A percentile compares a stretch with the other conserved stretches of the same genome.
phyloP scores from a whole-genome alignment of 2,113 vertebrate species.

The Serinus canaria region DNA sequence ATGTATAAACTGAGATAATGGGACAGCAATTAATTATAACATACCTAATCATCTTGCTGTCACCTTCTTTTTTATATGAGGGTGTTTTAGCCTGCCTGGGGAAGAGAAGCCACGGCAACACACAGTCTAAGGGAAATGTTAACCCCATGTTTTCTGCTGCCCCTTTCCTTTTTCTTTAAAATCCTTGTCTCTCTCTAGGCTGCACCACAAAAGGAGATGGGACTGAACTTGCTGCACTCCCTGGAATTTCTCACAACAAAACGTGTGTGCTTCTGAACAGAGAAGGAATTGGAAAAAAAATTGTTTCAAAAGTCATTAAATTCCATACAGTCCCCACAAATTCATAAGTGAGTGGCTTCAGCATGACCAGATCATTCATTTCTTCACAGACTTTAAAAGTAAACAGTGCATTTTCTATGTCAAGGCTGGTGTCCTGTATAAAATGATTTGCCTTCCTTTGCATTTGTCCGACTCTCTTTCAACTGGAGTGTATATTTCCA shows the following conservation, averaged over 20 bases:
- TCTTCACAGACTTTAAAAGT: background rate
- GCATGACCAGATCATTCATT: background rate
- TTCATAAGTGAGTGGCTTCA: background rate
- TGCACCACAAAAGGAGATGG: background rate
- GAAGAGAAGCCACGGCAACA: rapidly evolving
- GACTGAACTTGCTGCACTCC: background rate
- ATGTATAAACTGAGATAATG: background rate
- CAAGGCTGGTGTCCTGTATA: background rate
- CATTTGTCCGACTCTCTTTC: background rate
- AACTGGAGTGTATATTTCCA: background rate
- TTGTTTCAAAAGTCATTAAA: background rate
- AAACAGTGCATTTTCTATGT: background rate
- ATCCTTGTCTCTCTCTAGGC: background rate
- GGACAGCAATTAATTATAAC: background rate
- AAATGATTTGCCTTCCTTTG: background rate
- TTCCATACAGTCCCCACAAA: background rate
- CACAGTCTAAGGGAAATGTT: background rate
- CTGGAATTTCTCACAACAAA: background rate
- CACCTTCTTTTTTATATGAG: background rate
- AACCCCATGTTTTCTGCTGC: background rate
- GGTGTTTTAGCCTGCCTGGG: background rate
- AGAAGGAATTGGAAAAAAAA: background rate
- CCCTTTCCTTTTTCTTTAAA: background rate
- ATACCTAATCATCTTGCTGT: background rate
- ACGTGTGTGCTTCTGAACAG: background rate